A percentile compares a stretch with the other conserved stretches of the same genome.
Conservation (phyloP, 2,113 vertebrate genomes). For the Cyanoramphus novaezelandiae region DNA sequence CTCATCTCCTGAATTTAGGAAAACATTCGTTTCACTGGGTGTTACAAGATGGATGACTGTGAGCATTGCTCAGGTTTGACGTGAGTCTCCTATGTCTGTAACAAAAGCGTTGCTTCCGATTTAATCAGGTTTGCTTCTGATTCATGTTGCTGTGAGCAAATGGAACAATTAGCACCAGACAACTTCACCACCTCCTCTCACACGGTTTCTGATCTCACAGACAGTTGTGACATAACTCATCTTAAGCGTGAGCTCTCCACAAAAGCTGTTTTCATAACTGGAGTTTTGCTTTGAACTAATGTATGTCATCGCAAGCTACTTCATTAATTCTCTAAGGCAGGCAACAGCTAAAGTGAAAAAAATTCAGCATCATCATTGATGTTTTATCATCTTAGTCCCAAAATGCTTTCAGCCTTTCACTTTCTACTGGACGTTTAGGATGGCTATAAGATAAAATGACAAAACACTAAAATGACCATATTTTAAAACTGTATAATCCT, state of each 20-base stretch:
- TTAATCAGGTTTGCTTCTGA: constrained; percentile 14
- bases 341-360: constrained; percentile 1
- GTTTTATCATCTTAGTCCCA: background rate
- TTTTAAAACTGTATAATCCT: constrained; percentile 32
- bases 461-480: constrained; percentile 51
- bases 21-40: background rate
- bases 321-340: constrained; percentile 26
- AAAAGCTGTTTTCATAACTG: constrained; percentile 36
- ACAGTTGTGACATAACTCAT: constrained; percentile 48
- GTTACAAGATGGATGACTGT: background rate
- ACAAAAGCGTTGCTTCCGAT: background rate
- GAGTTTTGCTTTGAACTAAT: constrained; percentile 43
- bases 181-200: constrained; percentile 28
- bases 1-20: background rate
- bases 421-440: background rate
- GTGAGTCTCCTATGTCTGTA: background rate
- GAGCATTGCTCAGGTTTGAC: background rate
- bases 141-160: background rate
- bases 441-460: background rate
- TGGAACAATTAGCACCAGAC: constrained; percentile 44
- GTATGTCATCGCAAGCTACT: constrained; percentile 29
- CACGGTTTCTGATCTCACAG: background rate
- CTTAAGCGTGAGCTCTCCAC: background rate
- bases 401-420: constrained; percentile 17
- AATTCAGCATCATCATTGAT: background rate